Evolutionary conservation across 2,113 vertebrate genomes (phyloP), one percentile per base, ranked within the genome.

Genomic region (Lamprotornis superbus): DNA sequence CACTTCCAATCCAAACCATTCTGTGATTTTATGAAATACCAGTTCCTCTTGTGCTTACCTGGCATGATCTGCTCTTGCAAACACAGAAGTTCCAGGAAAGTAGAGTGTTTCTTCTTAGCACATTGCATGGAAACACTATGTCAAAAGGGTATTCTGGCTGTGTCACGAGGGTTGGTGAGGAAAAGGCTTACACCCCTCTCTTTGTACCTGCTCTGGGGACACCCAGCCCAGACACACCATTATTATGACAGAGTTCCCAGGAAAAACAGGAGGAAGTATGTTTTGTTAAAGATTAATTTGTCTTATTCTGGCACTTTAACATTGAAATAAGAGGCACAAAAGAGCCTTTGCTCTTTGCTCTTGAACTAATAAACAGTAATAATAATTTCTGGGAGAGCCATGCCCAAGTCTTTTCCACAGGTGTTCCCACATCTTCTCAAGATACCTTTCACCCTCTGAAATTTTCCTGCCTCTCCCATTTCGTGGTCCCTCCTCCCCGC

Each of bases 211-310:
- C 25, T 69, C 5, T 1, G 7, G 23, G 15, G 47, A 75, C 47
- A 81, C 50, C 7, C 79, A 90, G 44, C 13, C 53, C 39, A 39
- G 39, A 83, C 40, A 39, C 11, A 31, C 12, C 16, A 65, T 33
- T 56, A 69, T 1, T 59, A 37, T 50, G 42, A 46, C 3, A 69
- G 22, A 80, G 37, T 42, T 80, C 37, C 46, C n/a, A 59, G 37
- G 20, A 59, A 74, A 92, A 89, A 30, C 6, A 81, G 31, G 17
- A 89, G 27, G 31, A 92, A 89, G 21, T 60, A 28, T 37, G 60
- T 7, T 83, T 76, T 40, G 53, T 88, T 92, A 77, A 91, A 91
- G n/a, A 84, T 83, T 94, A 70, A 84, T 77, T 59, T 52, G 47
- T 7, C 39, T 81, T 55, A 27, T 27, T 37, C 35, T 10, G 3